phyloP scores from a whole-genome alignment of 1,140 invertebrate species.

The Ectropis grisescens region DNA sequence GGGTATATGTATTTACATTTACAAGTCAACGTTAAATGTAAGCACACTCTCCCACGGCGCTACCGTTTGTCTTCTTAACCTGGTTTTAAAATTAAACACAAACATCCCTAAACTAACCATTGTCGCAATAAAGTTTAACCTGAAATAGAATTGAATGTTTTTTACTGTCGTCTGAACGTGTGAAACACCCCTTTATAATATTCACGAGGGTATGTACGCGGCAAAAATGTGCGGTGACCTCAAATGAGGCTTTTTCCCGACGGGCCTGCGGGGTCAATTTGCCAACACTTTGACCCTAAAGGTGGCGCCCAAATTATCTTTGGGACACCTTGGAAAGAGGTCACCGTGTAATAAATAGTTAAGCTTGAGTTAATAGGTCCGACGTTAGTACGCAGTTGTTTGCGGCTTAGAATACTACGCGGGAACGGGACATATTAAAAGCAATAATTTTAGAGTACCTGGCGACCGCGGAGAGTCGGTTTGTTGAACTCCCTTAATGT shows the following conservation, averaged over 20 bases:
- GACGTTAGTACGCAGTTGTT: too few relatives aligned
- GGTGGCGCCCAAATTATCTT: constrained; percentile 33
- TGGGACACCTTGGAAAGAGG: constrained; percentile 31
- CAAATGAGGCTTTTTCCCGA: constrained; percentile 24
- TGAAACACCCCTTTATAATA: constrained; percentile 38
- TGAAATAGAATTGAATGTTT: constrained; percentile 22
- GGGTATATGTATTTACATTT: neutral
- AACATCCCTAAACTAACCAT: constrained; percentile 10
- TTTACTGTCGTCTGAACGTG: constrained; percentile 30
- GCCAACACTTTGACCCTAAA: constrained; percentile 31
- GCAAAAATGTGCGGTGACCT: constrained; percentile 38
- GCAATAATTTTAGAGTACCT: too few relatives aligned
- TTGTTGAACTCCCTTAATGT: too few relatives aligned
- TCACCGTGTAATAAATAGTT: constrained; percentile 36
- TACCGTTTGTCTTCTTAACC: too few relatives aligned
- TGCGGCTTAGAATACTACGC: too few relatives aligned
- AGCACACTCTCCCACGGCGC: too few relatives aligned
- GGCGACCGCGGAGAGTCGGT: too few relatives aligned
- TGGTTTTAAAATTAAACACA: too few relatives aligned
- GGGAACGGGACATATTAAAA: too few relatives aligned
- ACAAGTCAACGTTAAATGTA: too few relatives aligned
- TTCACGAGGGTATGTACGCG: constrained; percentile 25
- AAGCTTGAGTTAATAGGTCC: constrained; percentile 1
- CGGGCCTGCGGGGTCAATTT: constrained; percentile 31
- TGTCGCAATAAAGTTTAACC: constrained; percentile 25